A percentile compares a stretch with the other conserved stretches of the same genome.
Conservation (phyloP, 2,888 invertebrate species). For the Acanthacorydalis orientalis region DNA sequence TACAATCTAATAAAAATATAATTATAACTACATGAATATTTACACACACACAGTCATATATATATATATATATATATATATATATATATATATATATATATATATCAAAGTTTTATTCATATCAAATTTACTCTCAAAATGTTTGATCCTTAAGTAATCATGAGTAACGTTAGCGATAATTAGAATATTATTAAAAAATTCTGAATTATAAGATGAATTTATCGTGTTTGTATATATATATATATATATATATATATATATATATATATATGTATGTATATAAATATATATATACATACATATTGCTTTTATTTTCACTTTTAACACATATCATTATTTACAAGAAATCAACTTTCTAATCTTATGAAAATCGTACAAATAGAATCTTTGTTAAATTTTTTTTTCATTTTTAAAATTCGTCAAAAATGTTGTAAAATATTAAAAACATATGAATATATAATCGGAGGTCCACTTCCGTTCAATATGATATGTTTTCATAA, state of each 20-base stretch:
- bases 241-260: conserved; percentile 6
- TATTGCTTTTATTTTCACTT: background rate
- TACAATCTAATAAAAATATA: too few relatives aligned
- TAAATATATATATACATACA: conserved; percentile 5
- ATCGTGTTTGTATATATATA: background rate
- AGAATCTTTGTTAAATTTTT: too few relatives aligned
- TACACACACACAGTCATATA: too few relatives aligned
- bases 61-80: background rate
- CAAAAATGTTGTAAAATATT: too few relatives aligned
- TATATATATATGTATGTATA: conserved; percentile 6
- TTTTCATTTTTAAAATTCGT: too few relatives aligned
- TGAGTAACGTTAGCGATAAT: background rate
- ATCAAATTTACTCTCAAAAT: background rate
- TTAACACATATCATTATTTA: conserved; percentile 1
- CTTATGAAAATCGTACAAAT: background rate
- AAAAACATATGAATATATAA: too few relatives aligned
- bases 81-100: conserved; percentile 1
- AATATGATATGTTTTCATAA: too few relatives aligned
- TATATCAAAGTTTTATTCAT: background rate
- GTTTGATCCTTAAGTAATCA: background rate
- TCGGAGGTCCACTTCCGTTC: too few relatives aligned
- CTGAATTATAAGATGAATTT: background rate
- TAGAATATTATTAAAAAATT: background rate
- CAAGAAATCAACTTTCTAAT: background rate
- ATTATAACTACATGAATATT: too few relatives aligned